A percentile compares a stretch with the other conserved stretches of the same genome.
These are phyloP conservation scores for Enteromius trimaculatus DNA, from an alignment of 2,797 vertebrate species.

Conservation along the genomic window DNA sequence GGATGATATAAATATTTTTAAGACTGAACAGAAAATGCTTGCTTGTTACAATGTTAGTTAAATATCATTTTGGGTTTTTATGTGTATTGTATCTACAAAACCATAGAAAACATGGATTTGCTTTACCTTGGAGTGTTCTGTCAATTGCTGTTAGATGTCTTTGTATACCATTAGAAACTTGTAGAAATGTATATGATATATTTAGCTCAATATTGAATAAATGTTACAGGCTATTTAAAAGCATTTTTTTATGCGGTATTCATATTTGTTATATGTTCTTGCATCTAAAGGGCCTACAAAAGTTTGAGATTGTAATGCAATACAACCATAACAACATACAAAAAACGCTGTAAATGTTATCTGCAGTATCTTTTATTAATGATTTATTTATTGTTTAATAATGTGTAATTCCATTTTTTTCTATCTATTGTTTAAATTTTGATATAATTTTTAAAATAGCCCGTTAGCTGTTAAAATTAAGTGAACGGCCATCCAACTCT, in stretches of 20 bases:
- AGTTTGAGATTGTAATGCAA: not conserved
- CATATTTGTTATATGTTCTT: not conserved
- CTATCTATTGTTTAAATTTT: not conserved
- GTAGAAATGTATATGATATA: not conserved
- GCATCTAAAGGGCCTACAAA: not conserved
- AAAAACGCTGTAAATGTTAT: not conserved
- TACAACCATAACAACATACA: not conserved
- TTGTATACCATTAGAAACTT: not conserved
- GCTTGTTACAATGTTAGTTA: not conserved
- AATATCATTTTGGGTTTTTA: not conserved
- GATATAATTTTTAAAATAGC: not conserved
- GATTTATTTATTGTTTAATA: no score
- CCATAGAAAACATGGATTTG: not conserved
- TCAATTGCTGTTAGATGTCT: not conserved
- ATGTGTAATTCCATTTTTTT: not conserved
- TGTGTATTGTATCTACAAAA: not conserved
- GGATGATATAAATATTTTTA: not conserved
- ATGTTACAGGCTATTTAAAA: not conserved
- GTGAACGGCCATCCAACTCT: not conserved
- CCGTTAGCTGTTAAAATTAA: not conserved
- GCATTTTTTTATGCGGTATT: not conserved
- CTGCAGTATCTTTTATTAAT: not conserved
- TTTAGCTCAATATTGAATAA: not conserved
- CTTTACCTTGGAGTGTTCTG: not conserved
- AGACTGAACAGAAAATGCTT: not conserved